A percentile compares a stretch with the other conserved stretches of the same genome.
Evolutionary conservation across 2,113 vertebrate genomes (phyloP).

Genomic region (Anguilla japonica): DNA sequence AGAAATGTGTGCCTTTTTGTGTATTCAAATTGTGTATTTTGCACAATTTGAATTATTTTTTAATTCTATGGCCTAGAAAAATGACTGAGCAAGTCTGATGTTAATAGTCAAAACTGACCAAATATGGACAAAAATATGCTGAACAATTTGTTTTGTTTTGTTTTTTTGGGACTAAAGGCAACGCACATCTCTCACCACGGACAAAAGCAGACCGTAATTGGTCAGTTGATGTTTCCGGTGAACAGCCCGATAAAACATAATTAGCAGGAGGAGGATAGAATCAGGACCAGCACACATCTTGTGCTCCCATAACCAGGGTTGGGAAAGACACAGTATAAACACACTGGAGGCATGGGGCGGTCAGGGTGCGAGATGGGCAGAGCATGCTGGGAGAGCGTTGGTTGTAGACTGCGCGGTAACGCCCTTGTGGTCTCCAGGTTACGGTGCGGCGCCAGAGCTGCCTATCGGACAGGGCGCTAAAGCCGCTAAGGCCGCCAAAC

Average conservation of each 20-base stretch:
- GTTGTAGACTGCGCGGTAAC: not conserved
- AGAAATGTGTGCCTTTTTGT: too few relatives aligned
- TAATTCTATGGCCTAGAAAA: too few relatives aligned
- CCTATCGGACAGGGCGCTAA: conserved; percentile 26
- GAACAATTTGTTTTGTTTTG: too few relatives aligned
- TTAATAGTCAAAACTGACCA: too few relatives aligned
- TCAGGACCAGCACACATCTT: not conserved
- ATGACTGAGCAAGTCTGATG: too few relatives aligned
- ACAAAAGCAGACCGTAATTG: too few relatives aligned
- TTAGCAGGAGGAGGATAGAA: not conserved
- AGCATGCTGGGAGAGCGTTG: not conserved
- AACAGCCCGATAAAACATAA: not conserved
- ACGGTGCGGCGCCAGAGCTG: conserved; percentile 33
- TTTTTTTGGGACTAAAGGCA: too few relatives aligned
- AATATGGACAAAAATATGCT: too few relatives aligned
- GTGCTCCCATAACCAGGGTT: not conserved
- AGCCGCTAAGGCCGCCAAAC: conserved; percentile 29
- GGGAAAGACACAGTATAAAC: too few relatives aligned
- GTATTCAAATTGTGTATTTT: too few relatives aligned
- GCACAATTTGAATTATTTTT: too few relatives aligned
- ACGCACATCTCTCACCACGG: too few relatives aligned
- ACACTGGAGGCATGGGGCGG: not conserved
- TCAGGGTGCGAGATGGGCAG: not conserved
- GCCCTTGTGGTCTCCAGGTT: not conserved
- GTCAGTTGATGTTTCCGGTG: not conserved